These are phyloP conservation scores for Limnodromus scolopaceus DNA, from an alignment of 2,797 vertebrate species.

Conservation along the genomic window DNA sequence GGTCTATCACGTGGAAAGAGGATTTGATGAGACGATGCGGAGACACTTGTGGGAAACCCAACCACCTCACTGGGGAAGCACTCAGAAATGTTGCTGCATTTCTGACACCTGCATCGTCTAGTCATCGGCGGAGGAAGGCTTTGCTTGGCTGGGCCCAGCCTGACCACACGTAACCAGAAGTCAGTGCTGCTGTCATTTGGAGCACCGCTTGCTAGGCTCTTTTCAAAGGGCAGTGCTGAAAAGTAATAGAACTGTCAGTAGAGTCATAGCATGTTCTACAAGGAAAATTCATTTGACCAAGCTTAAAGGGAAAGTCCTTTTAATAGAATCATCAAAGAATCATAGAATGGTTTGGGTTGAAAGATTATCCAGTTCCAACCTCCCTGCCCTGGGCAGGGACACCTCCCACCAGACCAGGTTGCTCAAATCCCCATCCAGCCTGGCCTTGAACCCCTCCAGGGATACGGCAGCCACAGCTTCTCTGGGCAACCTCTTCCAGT, in stretches of 20 bases:
- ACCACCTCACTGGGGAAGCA: not conserved
- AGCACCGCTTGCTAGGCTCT: not conserved
- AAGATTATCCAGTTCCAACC: no score
- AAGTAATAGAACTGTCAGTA: not conserved
- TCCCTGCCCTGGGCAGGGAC: no score
- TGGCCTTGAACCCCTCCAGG: no score
- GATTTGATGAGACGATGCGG: not conserved
- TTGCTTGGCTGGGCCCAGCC: not conserved
- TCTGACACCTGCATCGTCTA: not conserved
- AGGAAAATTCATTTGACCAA: not conserved
- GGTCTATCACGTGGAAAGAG: not conserved
- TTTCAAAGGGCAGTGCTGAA: not conserved
- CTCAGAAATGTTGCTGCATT: not conserved
- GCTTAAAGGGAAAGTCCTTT: not conserved
- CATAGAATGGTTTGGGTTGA: no score
- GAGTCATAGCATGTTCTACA: not conserved
- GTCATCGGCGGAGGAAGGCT: accelerated
- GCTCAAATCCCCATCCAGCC: no score
- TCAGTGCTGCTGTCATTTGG: not conserved
- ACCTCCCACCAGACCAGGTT: no score
- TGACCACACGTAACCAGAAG: not conserved
- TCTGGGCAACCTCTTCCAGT: no score
- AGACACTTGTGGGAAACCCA: not conserved
- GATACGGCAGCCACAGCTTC: no score
- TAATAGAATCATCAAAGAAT: no score